These are phyloP conservation scores for Drosophila infuscata DNA, from an alignment of 2,888 invertebrate species.

Conservation along the genomic window DNA sequence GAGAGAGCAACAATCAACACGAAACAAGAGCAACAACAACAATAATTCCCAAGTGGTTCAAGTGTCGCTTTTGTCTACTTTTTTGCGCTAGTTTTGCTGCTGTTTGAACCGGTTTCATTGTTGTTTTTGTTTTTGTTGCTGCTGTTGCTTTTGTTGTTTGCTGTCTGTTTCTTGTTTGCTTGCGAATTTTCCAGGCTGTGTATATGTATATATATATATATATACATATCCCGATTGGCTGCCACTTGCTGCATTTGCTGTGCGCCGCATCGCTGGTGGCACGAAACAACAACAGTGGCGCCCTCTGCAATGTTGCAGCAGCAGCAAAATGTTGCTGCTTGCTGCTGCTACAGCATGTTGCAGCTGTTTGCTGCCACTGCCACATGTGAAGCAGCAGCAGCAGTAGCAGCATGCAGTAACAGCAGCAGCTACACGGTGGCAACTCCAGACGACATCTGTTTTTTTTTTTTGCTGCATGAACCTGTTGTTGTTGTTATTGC, in stretches of 20 bases:
- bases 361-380: conserved; percentile 67
- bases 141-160: conserved; percentile 30
- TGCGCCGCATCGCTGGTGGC: conserved; percentile 82
- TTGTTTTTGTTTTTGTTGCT: conserved; percentile 23
- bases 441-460: conserved; percentile 74
- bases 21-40: conserved; percentile 1
- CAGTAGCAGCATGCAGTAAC: conserved; percentile 29
- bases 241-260: conserved; percentile 63
- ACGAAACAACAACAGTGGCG: conserved; percentile 84
- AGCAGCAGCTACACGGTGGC: conserved; percentile 4
- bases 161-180: conserved; percentile 59
- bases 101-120: conserved; percentile 43
- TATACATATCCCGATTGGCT: conserved; percentile 43
- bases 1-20: conserved; percentile 1
- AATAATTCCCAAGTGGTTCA: conserved; percentile 31
- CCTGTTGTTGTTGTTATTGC: conserved; percentile 60
- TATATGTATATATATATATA: background rate
- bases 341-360: conserved; percentile 70
- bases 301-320: conserved; percentile 82
- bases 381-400: conserved; percentile 58
- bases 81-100: conserved; percentile 67
- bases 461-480: conserved; percentile 53
- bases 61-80: conserved; percentile 72
- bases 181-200: conserved; percentile 72
- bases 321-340: conserved; percentile 58